A percentile compares a stretch with the other conserved stretches of the same genome.
phyloP scores from a whole-genome alignment of 2,113 vertebrate genomes.

The Eulemur macaco region DNA sequence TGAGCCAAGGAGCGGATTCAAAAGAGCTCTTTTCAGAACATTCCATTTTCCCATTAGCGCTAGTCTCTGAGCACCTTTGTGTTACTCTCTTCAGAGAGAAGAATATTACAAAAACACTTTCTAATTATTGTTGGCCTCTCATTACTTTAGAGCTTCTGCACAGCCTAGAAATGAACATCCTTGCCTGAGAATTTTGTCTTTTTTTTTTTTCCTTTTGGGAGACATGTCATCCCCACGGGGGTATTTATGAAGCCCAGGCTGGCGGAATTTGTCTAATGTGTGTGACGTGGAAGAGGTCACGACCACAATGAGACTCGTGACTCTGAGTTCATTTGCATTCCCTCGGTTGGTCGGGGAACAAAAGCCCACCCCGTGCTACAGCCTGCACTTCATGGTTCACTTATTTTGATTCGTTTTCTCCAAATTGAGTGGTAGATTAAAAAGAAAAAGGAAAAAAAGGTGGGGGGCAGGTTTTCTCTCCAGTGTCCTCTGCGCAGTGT shows the following conservation, averaged over 20 bases:
- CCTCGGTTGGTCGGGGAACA: background rate
- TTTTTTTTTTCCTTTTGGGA: background rate
- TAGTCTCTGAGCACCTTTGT: background rate
- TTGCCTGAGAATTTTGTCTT: background rate
- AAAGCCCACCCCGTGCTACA: background rate
- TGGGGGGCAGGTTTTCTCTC: background rate
- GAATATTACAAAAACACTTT: background rate
- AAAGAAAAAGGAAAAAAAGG: background rate
- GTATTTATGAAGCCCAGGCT: background rate
- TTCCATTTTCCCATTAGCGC: background rate
- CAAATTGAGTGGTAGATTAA: background rate
- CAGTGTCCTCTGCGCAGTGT: background rate
- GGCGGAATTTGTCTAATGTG: background rate
- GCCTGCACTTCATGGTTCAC: background rate
- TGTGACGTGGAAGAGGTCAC: background rate
- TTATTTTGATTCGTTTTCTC: background rate
- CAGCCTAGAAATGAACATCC: constrained; percentile 25
- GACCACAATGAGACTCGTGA: background rate
- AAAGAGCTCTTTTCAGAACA: background rate
- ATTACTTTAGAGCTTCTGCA: background rate
- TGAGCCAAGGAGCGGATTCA: background rate
- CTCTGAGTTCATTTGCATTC: background rate
- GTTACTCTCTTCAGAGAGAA: background rate
- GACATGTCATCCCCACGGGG: background rate
- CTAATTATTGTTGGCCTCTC: constrained; percentile 38